Evolutionary conservation across 2,113 vertebrate genomes (phyloP), one percentile per base, ranked within the genome.

Genomic region (Mungos mungo): DNA sequence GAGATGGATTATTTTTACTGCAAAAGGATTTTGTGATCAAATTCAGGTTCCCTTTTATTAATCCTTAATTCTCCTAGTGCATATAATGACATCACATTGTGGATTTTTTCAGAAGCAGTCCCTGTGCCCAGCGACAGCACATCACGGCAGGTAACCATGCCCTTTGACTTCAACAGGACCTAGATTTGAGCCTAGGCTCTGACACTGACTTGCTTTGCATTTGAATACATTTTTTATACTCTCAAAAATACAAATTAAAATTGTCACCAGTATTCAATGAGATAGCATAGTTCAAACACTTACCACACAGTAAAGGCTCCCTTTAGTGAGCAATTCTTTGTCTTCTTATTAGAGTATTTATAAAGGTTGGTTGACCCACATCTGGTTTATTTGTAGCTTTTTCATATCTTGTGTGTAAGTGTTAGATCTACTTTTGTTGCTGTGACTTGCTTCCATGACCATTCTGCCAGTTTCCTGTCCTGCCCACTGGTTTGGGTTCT

Each of bases 11-110:
- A 54, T 92, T 93, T 89, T 81, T 66, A 69, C 52, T 35, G 31
- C 50, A 87, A 92, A 95, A 90, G 23, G n/a, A 81, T 93, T 65
- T 45, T 63, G 38, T 83, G 68, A 96, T 85, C 38, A 60, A 95
- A 79, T 92, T 82, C 47, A 74, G 33, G 19, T 7, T 90, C 25
- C n/a, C 9, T 82, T 72, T 79, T 50, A 92, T 69, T 50, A 95
- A 88, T 29, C 72, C 47, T 5, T 54, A 9, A 85, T 71, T 89
- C 31, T 92, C 9, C 19, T n/a, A 33, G 52, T 65, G 52, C 33
- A 38, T 47, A 15, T 79, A 88, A 38, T 79, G 85, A n/a, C 5
- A 57, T 45, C 50, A 4, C 18, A 1, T 80, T 86, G 71, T 47
- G 35, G 68, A 31, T 66, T 96, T 93, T 63, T 93, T 93, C 35